Evolutionary conservation across 2,888 invertebrate species (phyloP).

Genomic region (Aphodius granarius): DNA sequence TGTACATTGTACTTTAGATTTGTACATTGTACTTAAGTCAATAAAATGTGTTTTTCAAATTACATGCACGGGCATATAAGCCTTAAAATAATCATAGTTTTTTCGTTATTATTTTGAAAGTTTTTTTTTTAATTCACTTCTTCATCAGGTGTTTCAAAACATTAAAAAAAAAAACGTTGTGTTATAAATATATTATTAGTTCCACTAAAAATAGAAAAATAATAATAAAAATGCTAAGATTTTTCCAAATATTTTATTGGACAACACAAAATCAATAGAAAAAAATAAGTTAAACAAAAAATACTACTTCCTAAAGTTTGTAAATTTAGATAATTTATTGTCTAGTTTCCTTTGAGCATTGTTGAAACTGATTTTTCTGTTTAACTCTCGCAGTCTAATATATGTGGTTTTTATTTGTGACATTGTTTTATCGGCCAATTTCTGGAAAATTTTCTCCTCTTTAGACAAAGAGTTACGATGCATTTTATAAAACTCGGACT

Average conservation of each 20-base stretch:
- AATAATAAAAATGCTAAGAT: too few species aligned
- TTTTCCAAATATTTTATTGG: background rate
- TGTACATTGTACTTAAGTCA: too few species aligned
- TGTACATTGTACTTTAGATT: too few species aligned
- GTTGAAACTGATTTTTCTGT: background rate
- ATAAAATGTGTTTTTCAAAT: too few species aligned
- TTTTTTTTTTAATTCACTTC: too few species aligned
- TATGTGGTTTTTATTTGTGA: background rate
- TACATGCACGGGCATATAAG: too few species aligned
- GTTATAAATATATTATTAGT: too few species aligned
- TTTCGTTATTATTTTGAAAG: too few species aligned
- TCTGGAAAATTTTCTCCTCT: conserved; percentile 25
- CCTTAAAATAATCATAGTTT: too few species aligned
- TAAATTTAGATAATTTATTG: background rate
- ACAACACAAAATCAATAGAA: background rate
- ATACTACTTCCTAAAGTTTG: background rate
- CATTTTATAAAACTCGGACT: background rate
- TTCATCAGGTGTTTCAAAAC: too few species aligned
- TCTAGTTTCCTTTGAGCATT: background rate
- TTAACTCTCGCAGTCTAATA: background rate
- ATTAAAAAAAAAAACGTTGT: too few species aligned
- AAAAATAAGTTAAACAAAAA: background rate
- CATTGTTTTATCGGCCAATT: conserved; percentile 22
- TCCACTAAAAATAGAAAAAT: too few species aligned
- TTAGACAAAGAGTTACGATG: conserved; percentile 25